Evolutionary conservation across 2,113 vertebrate genomes (phyloP).

Genomic region (Ariopsis seemanni): DNA sequence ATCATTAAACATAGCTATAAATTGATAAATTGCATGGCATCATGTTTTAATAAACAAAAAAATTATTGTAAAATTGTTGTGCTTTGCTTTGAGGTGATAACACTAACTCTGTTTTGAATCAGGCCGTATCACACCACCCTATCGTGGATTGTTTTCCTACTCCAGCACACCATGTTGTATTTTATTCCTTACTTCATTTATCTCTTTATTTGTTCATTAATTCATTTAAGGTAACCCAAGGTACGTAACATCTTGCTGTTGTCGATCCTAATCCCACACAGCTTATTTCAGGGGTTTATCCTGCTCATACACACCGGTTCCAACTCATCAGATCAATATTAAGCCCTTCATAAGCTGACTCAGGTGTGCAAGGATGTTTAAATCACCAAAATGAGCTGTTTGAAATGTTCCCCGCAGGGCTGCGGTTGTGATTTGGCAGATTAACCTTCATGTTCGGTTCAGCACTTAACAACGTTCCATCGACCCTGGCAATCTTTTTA

Average conservation of each 20-base stretch:
- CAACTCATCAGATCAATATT: not conserved
- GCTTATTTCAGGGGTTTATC: not conserved
- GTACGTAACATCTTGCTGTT: not conserved
- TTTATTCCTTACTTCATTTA: not conserved
- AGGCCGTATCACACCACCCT: too few species aligned
- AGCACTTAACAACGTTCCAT: not conserved
- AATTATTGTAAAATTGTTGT: not conserved
- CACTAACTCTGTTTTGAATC: too few species aligned
- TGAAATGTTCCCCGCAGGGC: not conserved
- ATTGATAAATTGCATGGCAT: not conserved
- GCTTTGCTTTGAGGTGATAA: too few species aligned
- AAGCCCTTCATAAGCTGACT: not conserved
- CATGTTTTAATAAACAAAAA: not conserved
- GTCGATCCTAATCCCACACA: too few species aligned
- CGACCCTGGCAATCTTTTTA: not conserved
- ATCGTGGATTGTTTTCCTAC: not conserved
- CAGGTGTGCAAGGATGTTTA: not conserved
- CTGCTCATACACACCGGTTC: not conserved
- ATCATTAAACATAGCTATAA: not conserved
- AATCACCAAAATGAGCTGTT: not conserved
- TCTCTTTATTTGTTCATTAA: not conserved
- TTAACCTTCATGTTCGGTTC: not conserved
- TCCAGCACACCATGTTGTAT: not conserved
- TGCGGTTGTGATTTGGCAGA: not conserved
- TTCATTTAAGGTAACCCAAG: not conserved